Conservation (phyloP, 1,140 invertebrate species). For the Trichonephila clavipes region DNA sequence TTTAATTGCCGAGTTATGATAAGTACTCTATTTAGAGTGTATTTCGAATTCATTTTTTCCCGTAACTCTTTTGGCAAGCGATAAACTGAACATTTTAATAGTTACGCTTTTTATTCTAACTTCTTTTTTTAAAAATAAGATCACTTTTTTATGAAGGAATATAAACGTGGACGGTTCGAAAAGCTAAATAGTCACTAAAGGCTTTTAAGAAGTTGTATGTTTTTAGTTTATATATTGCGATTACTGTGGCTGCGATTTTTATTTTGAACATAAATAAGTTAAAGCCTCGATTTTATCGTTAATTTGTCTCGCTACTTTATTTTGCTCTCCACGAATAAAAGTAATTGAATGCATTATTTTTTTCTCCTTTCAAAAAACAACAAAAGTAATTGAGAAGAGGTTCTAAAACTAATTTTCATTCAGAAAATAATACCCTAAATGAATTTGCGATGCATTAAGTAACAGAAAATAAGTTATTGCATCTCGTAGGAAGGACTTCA, state of each 20-base stretch:
- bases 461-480: background rate
- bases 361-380: background rate
- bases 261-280: background rate
- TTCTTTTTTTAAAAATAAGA: background rate
- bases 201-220: background rate
- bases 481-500: too few relatives aligned
- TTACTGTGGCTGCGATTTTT: background rate
- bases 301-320: conserved; percentile 17
- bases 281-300: background rate
- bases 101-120: background rate
- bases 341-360: background rate
- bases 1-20: conserved; percentile 52
- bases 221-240: background rate
- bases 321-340: background rate
- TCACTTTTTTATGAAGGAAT: background rate
- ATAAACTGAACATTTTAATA: conserved; percentile 15
- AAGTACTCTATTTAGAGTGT: conserved; percentile 15
- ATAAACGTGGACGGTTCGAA: background rate
- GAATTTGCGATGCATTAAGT: background rate
- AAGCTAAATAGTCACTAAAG: background rate
- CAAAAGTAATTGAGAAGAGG: background rate
- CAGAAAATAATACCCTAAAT: background rate
- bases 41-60: background rate
- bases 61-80: background rate
- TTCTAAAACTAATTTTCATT: too few relatives aligned